phyloP scores from a whole-genome alignment of 2,888 invertebrate genomes.

The Mesorhabditis sp. region DNA sequence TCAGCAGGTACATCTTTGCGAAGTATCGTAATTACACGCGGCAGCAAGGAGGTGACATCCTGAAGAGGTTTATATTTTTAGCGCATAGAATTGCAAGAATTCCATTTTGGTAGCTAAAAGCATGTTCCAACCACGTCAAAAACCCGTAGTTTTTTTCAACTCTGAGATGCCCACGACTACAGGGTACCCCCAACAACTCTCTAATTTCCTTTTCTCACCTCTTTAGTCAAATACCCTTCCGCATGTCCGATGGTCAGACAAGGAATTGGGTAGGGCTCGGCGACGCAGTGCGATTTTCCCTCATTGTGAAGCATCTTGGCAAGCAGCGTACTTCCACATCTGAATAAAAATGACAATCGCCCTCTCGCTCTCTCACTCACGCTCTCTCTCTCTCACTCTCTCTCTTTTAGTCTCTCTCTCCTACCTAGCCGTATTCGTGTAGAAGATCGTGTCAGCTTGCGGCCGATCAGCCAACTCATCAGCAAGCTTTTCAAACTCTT shows the following conservation, averaged over 20 bases:
- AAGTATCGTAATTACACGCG: neutral
- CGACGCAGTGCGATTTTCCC: neutral
- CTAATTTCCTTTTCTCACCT: neutral
- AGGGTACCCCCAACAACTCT: neutral
- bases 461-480: neutral
- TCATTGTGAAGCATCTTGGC: neutral
- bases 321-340: neutral
- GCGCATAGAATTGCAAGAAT: too few species aligned
- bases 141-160: neutral
- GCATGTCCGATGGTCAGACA: neutral
- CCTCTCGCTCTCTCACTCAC: neutral
- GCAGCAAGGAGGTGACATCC: neutral
- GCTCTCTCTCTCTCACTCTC: neutral
- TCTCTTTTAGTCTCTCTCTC: neutral
- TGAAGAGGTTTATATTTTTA: neutral
- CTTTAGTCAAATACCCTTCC: neutral
- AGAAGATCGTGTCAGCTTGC: neutral
- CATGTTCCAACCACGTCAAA: too few species aligned
- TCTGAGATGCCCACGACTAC: neutral
- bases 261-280: neutral
- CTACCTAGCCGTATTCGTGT: slow-evolving; percentile 1
- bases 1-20: neutral
- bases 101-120: too few species aligned
- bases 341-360: neutral
- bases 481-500: slow-evolving; percentile 3